These are phyloP conservation scores for Cyprinodon diabolis DNA, from an alignment of 2,797 vertebrate species.

Conservation along the genomic window DNA sequence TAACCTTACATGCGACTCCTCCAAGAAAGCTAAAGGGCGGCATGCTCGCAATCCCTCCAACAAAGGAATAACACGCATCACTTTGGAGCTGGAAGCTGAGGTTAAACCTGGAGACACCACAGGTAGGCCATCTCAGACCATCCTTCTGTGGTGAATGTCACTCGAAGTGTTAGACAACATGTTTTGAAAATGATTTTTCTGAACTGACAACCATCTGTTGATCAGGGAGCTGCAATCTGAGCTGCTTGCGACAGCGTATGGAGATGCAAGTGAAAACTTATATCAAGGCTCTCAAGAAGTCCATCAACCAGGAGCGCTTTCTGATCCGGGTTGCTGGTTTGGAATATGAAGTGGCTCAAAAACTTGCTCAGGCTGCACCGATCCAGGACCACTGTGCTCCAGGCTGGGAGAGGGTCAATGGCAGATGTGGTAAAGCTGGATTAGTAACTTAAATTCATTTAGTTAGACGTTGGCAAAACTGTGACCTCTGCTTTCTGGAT, in stretches of 20 bases:
- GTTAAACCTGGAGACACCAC: constrained; percentile 93
- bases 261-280: constrained; percentile 93
- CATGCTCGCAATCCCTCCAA: constrained; percentile 89
- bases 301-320: constrained; percentile 98
- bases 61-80: constrained; percentile 94
- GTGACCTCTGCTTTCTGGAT: constrained; percentile 72
- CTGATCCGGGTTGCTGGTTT: constrained; percentile 92
- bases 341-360: constrained; percentile 95
- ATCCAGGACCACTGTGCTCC: constrained; percentile 83
- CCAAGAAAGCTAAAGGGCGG: constrained; percentile 90
- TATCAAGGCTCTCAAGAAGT: constrained; percentile 95
- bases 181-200: background rate
- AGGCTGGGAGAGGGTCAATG: constrained; percentile 87
- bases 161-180: background rate
- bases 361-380: constrained; percentile 78
- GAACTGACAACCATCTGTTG: background rate
- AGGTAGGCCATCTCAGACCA: constrained; percentile 73
- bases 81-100: constrained; percentile 94
- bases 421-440: constrained; percentile 92
- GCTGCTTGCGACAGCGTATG: constrained; percentile 92
- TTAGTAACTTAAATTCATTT: background rate
- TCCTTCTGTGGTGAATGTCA: background rate
- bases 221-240: constrained; percentile 89
- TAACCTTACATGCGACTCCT: constrained; percentile 96
- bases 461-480: constrained; percentile 7